A percentile compares a stretch with the other conserved stretches of the same genome.
phyloP scores from a whole-genome alignment of 2,113 vertebrate species.

The Dasyprocta punctata region DNA sequence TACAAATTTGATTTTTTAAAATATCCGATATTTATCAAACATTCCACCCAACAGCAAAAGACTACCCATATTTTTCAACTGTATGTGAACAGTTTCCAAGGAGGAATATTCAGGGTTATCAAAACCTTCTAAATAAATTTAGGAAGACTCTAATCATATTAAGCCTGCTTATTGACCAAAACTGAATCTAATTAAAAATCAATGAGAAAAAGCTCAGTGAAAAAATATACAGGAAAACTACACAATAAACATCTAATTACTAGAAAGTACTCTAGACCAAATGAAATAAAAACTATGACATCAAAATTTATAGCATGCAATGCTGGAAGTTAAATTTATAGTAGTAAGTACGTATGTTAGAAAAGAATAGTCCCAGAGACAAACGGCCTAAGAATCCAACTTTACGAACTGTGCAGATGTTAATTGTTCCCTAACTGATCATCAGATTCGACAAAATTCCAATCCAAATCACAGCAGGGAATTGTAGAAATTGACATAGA shows the following conservation, averaged over 20 bases:
- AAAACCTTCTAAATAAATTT: not conserved
- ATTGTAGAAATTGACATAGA: not conserved
- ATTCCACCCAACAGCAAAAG: not conserved
- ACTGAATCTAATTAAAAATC: not conserved
- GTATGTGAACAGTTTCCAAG: not conserved
- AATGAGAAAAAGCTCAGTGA: not conserved
- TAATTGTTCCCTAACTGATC: not conserved
- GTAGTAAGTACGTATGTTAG: no score
- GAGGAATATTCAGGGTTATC: not conserved
- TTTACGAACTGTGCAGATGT: not conserved
- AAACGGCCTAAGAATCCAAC: not conserved
- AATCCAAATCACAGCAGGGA: not conserved
- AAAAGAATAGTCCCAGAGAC: not conserved
- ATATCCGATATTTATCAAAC: not conserved
- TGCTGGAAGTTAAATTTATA: not conserved
- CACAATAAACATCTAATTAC: not conserved
- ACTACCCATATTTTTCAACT: not conserved
- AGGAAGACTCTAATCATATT: not conserved
- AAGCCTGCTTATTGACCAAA: not conserved
- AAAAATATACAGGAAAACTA: not conserved
- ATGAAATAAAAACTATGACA: not conserved
- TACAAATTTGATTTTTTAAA: not conserved
- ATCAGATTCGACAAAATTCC: not conserved
- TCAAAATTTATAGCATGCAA: not conserved
- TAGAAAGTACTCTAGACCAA: not conserved